Base-by-base conservation (phyloP, 2,888 invertebrate species). In the Plebejus anna region DNA sequence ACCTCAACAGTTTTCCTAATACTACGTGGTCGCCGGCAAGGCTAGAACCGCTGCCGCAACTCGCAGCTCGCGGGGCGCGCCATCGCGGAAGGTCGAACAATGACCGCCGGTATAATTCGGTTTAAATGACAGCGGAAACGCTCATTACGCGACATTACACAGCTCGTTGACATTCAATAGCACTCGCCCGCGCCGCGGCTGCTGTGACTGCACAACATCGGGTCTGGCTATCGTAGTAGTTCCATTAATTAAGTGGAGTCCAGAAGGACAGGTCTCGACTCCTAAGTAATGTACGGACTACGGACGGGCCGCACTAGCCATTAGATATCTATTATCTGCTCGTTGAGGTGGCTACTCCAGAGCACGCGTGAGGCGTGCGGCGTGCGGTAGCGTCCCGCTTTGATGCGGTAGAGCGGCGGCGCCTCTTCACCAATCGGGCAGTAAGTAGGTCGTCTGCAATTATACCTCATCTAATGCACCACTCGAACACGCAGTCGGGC, bases 381-480 rank as follows among this genome's bases (percentile, higher is more conserved):
- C n/a, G 57, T 6, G 22, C 11, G 66, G 66, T 28, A 66, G 66
- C 66, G 22, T 66, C 66, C 66, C 66, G 32, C 66, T 66, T 66
- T 66, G 66, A 66, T 66, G 66, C 32, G 66, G 66, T 13, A 22
- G 66, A 9, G 32, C 32, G 2, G 32, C 66, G 32, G 66, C 61
- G 32, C 32, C 13, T 13, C 66, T 66, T 32, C 32, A 61, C 28
- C 28, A 28, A 6, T 22, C 61, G 11, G 66, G 16, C 13, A 66
- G 16, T 66, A 66, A 32, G 66, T 66, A 66, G 66, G 66, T 66
- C 66, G 66, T 66, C 66, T 66, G 66, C 66, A 32, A 66, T 66
- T 36, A 66, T 66, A 66, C 66, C 66, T 66, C 32, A 11, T 66
- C 66, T 66, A 66, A 66, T 36, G 66, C 66, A 66, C 66, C 66